A percentile compares a stretch with the other conserved stretches of the same genome.
Conservation (phyloP, 2,888 invertebrate species). For the Herminia tarsipennalis region DNA sequence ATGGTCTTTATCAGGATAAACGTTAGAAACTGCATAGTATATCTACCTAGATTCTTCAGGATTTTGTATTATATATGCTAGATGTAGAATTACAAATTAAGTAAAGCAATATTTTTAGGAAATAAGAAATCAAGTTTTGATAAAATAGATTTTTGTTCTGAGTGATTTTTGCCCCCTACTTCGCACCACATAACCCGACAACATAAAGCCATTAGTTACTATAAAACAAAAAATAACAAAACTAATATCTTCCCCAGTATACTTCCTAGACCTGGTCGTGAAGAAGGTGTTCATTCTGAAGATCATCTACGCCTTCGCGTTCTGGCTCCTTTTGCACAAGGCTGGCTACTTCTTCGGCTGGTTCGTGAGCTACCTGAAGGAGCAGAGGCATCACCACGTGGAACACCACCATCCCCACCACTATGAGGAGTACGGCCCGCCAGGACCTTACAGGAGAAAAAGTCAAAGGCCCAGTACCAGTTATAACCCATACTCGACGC, state of each 20-base stretch:
- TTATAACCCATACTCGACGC: slow-evolving; percentile 34
- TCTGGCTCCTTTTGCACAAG: slow-evolving; percentile 76
- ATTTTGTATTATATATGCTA: too few relatives aligned
- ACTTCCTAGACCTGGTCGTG: slow-evolving; percentile 70
- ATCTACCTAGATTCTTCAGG: too few relatives aligned
- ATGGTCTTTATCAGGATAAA: too few relatives aligned
- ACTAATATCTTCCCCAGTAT: slow-evolving; percentile 54
- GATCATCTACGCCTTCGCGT: slow-evolving; percentile 73
- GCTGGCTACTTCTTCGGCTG: slow-evolving; percentile 78
- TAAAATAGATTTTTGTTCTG: too few relatives aligned
- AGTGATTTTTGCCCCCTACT: too few relatives aligned
- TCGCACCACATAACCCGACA: too few relatives aligned
- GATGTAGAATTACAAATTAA: too few relatives aligned
- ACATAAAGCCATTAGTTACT: too few relatives aligned
- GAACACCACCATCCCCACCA: slow-evolving; percentile 45
- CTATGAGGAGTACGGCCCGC: slow-evolving; percentile 48
- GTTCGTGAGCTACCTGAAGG: slow-evolving; percentile 74
- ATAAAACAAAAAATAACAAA: not conserved
- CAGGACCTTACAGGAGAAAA: slow-evolving; percentile 41
- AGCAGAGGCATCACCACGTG: slow-evolving; percentile 63
- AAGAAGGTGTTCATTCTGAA: slow-evolving; percentile 79
- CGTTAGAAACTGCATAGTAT: too few relatives aligned
- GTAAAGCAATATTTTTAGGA: too few relatives aligned
- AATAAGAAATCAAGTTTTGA: too few relatives aligned
- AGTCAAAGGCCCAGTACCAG: slow-evolving; percentile 15